A percentile compares a stretch with the other conserved stretches of the same genome.
Conservation (phyloP, 2,797 vertebrate species). For the Enteromius trimaculatus region DNA sequence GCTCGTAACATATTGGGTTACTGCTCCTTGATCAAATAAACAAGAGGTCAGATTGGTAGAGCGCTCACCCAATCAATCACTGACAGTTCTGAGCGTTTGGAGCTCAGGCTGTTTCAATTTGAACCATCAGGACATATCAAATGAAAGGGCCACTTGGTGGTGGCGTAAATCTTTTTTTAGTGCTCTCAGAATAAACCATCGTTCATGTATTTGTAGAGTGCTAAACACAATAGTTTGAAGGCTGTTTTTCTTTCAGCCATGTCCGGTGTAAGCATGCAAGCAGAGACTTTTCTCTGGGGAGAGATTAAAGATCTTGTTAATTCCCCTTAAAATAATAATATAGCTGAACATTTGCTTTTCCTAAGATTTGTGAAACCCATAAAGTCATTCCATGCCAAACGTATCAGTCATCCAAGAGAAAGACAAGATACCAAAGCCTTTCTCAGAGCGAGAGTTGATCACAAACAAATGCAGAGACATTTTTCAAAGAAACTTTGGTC, state of each 20-base stretch:
- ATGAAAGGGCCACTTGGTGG: slow-evolving; percentile 8
- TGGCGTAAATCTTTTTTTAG: slow-evolving; percentile 45
- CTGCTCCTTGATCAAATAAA: slow-evolving; percentile 31
- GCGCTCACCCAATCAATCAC: neutral
- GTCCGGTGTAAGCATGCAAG: slow-evolving; percentile 1
- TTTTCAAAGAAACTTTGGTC: neutral
- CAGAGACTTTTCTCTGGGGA: slow-evolving; percentile 11
- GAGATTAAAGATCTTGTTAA: slow-evolving; percentile 7
- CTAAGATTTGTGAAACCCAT: neutral
- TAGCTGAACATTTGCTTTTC: neutral
- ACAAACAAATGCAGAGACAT: slow-evolving; percentile 12
- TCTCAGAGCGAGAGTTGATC: neutral
- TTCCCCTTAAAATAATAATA: slow-evolving; percentile 25
- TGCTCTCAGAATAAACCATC: slow-evolving; percentile 31
- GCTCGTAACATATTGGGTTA: slow-evolving; percentile 22
- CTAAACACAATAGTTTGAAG: neutral
- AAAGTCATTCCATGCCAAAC: neutral
- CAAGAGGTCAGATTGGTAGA: slow-evolving; percentile 19
- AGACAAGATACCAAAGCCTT: neutral
- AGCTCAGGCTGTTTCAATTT: slow-evolving; percentile 2
- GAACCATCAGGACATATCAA: slow-evolving; percentile 12
- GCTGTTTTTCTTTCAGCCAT: neutral
- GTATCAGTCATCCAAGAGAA: neutral
- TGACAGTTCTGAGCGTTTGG: neutral
- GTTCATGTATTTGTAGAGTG: slow-evolving; percentile 21